phyloP scores from a whole-genome alignment of 1,140 invertebrate species.

The Drosophila orena region DNA sequence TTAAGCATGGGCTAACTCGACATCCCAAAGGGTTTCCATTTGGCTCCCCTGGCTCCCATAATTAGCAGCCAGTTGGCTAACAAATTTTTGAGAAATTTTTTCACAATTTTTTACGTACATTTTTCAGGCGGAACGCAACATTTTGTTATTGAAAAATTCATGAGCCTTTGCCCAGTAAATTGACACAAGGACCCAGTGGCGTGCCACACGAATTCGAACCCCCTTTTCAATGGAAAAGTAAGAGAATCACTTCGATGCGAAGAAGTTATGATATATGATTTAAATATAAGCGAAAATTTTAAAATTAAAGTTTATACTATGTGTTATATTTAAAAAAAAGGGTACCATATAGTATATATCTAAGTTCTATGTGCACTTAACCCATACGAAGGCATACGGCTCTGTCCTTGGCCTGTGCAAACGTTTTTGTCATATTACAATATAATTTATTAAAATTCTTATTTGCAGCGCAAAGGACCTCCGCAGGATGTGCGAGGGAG shows the following conservation, averaged over 20 bases:
- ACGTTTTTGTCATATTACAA: conserved; percentile 69
- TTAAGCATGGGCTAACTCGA: conserved; percentile 50
- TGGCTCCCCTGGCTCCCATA: conserved; percentile 55
- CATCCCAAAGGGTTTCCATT: conserved; percentile 45
- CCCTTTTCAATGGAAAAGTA: background rate
- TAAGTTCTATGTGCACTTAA: too few species aligned
- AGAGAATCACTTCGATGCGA: background rate
- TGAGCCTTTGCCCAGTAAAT: conserved; percentile 34
- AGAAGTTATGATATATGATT: too few species aligned
- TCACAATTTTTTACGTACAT: conserved; percentile 38
- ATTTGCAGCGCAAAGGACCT: conserved; percentile 54
- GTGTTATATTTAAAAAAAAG: too few species aligned
- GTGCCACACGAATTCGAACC: background rate
- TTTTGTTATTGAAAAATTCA: conserved; percentile 74
- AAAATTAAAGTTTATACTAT: too few species aligned
- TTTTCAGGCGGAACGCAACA: conserved; percentile 27
- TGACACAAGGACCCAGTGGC: conserved; percentile 22
- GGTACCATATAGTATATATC: too few species aligned
- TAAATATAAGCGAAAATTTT: too few species aligned
- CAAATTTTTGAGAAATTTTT: conserved; percentile 48
- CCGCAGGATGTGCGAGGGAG: conserved; percentile 15
- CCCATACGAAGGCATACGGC: too few species aligned
- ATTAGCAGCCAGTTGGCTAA: conserved; percentile 64
- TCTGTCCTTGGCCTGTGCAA: conserved; percentile 14
- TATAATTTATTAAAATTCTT: conserved; percentile 81